Conservation (phyloP, 2,888 invertebrate genomes). For the Cheilosia pagana region DNA sequence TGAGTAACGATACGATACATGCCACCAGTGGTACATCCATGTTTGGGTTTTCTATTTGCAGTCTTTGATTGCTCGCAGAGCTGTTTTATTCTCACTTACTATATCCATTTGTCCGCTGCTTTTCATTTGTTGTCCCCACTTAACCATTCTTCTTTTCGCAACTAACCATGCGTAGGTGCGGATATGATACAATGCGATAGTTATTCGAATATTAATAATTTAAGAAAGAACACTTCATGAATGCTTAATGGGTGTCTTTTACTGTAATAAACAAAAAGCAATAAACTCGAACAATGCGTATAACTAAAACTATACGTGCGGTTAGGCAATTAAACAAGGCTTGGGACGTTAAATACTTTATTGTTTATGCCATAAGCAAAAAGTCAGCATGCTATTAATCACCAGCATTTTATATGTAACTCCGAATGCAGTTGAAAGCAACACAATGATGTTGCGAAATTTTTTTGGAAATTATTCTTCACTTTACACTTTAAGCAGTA, state of each 20-base stretch:
- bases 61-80: constrained; percentile 27
- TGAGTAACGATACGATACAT: constrained; percentile 14
- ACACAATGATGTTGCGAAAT: constrained; percentile 6
- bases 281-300: not conserved
- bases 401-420: constrained; percentile 16
- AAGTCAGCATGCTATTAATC: constrained; percentile 27
- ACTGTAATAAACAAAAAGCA: constrained; percentile 10
- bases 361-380: constrained; percentile 52
- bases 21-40: constrained; percentile 47
- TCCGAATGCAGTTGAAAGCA: not conserved
- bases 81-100: constrained; percentile 23
- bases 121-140: constrained; percentile 35
- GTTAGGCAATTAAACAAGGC: constrained; percentile 48
- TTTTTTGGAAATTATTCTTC: not conserved
- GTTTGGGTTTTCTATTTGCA: constrained; percentile 45
- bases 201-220: constrained; percentile 47
- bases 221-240: constrained; percentile 40
- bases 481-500: not conserved
- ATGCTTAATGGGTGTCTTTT: constrained; percentile 52
- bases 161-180: constrained; percentile 33
- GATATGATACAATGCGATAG: constrained; percentile 52
- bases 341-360: constrained; percentile 51
- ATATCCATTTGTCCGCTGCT: constrained; percentile 25
- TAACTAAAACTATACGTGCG: constrained; percentile 7
- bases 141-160: constrained; percentile 21